Percentiles rank a stretch among this genome's conserved stretches.
phyloP scores from a whole-genome alignment of 2,888 invertebrate genomes.

The Harmothoe impar region DNA sequence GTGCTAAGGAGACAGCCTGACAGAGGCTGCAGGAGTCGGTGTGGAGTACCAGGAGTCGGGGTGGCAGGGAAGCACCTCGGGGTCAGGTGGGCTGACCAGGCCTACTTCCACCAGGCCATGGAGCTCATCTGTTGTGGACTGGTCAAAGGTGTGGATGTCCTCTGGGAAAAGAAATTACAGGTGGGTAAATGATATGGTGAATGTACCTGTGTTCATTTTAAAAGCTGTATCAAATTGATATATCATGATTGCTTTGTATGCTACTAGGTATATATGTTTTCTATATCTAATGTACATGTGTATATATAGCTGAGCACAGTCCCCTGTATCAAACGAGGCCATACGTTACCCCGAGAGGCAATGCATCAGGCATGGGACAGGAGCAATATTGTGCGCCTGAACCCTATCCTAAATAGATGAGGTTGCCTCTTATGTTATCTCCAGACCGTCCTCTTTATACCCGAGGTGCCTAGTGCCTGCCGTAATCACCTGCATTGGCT shows the following conservation, averaged over 20 bases:
- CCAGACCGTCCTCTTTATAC: too few relatives aligned
- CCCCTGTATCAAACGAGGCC: neutral
- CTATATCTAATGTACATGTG: neutral
- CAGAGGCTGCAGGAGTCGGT: neutral
- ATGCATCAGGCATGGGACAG: too few relatives aligned
- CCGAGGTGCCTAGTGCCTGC: too few relatives aligned
- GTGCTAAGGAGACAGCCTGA: conserved; percentile 24
- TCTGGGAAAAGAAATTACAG: conserved; percentile 51
- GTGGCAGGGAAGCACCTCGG: neutral
- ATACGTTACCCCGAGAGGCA: too few relatives aligned
- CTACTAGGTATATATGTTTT: conserved; percentile 15
- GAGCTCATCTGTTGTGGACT: conserved; percentile 51
- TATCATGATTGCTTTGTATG: too few relatives aligned
- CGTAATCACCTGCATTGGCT: too few relatives aligned
- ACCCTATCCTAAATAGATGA: too few relatives aligned
- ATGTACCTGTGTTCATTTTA: neutral
- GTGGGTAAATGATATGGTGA: neutral
- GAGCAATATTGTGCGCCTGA: too few relatives aligned
- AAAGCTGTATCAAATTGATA: neutral
- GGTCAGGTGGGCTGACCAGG: conserved; percentile 38
- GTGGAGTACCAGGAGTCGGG: neutral
- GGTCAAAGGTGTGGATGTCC: conserved; percentile 20
- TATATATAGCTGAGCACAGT: conserved; percentile 6
- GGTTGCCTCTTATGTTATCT: too few relatives aligned
- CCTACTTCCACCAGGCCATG: conserved; percentile 54